phyloP scores from a whole-genome alignment of 2,888 invertebrate species.

The Calephelis perditalis region DNA sequence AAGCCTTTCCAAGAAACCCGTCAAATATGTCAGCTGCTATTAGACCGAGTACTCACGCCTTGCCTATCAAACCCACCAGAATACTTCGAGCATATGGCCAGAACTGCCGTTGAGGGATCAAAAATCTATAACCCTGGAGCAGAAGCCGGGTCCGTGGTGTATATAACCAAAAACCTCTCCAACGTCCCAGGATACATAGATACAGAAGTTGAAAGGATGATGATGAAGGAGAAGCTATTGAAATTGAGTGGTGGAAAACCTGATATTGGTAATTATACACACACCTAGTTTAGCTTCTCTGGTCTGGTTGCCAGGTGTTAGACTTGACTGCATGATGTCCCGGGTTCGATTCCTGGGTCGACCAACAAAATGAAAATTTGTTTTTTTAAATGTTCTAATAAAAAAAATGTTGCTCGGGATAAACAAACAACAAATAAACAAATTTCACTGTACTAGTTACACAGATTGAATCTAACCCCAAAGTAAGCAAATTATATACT shows the following conservation, averaged over 20 bases:
- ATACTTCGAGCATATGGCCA: slow-evolving; percentile 79
- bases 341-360: too few species aligned
- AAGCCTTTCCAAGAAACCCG: slow-evolving; percentile 77
- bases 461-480: too few species aligned
- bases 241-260: slow-evolving; percentile 29
- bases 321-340: too few species aligned
- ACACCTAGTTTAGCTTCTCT: too few species aligned
- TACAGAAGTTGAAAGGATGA: slow-evolving; percentile 35
- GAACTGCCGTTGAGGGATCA: slow-evolving; percentile 78
- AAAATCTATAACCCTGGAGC: slow-evolving; percentile 79
- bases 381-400: too few species aligned
- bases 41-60: slow-evolving; percentile 77
- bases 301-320: too few species aligned
- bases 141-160: slow-evolving; percentile 54
- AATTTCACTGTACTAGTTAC: too few species aligned
- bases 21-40: slow-evolving; percentile 68
- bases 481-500: too few species aligned
- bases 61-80: slow-evolving; percentile 67
- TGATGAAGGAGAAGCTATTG: slow-evolving; percentile 28
- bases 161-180: slow-evolving; percentile 67
- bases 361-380: too few species aligned
- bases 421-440: too few species aligned
- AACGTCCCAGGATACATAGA: slow-evolving; percentile 65
- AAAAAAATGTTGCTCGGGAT: too few species aligned
- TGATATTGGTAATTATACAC: slow-evolving; percentile 30